phyloP scores from a whole-genome alignment of 2,797 vertebrate species.

The Pyrocephalus nanus region DNA sequence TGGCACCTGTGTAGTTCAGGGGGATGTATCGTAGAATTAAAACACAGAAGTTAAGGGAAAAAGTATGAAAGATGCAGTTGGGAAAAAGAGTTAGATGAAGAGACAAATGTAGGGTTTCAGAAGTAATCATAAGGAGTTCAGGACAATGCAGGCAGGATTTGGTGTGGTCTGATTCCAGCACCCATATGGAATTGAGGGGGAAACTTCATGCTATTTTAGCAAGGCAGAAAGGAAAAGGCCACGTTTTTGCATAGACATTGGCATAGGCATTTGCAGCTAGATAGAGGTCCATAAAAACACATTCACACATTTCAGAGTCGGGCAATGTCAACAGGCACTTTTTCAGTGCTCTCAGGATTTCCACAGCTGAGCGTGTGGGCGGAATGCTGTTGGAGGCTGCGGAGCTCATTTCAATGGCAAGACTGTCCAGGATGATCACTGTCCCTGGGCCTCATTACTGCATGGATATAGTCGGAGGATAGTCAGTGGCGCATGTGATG shows the following conservation, averaged over 20 bases:
- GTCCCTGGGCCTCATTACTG: not conserved
- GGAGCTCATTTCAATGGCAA: not conserved
- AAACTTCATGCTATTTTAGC: not conserved
- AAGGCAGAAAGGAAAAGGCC: not conserved
- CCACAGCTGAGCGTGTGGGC: not conserved
- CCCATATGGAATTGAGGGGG: not conserved
- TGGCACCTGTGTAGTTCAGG: not conserved
- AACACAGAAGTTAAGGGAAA: not conserved
- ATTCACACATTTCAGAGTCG: not conserved
- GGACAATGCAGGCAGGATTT: not conserved
- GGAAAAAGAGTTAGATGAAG: not conserved
- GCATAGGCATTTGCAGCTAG: not conserved
- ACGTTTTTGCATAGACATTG: not conserved
- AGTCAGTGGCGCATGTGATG: fast-evolving
- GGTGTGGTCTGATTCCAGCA: not conserved
- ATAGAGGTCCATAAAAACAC: not conserved
- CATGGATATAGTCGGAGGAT: not conserved
- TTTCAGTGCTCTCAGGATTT: not conserved
- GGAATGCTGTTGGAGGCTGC: not conserved
- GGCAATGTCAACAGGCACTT: not conserved
- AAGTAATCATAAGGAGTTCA: not conserved
- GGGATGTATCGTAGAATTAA: fast-evolving
- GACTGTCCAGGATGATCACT: not conserved
- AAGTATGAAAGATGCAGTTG: not conserved
- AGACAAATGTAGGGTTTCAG: not conserved